These are phyloP conservation scores for Rhinolophus ferrumequinum DNA, from an alignment of 2,113 vertebrate genomes.

Conservation along the genomic window DNA sequence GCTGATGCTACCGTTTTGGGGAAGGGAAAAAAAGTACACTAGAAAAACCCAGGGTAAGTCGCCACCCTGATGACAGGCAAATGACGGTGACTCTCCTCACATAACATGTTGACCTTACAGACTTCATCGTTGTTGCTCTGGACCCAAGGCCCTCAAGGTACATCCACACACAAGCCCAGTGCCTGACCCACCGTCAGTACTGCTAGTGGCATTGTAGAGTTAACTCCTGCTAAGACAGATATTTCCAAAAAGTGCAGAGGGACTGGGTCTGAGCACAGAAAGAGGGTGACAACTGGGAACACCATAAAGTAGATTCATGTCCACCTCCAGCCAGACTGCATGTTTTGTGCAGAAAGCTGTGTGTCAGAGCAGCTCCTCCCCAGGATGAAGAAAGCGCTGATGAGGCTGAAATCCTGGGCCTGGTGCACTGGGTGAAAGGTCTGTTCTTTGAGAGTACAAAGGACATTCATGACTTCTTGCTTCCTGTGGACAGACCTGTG, in stretches of 20 bases:
- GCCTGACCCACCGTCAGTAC: background rate
- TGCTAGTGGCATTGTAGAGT: accelerated
- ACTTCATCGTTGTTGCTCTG: background rate
- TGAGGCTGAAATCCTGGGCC: background rate
- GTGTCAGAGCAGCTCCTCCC: background rate
- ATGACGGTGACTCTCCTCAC: background rate
- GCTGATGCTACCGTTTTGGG: background rate
- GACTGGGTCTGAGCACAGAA: background rate
- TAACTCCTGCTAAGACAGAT: background rate
- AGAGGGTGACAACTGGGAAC: background rate
- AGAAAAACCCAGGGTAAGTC: background rate
- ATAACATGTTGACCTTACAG: too few relatives aligned
- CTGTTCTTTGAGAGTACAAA: background rate
- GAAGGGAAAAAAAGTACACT: background rate
- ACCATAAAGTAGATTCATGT: background rate
- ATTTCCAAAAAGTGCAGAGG: background rate
- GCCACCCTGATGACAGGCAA: background rate
- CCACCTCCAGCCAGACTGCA: background rate
- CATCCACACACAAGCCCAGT: background rate
- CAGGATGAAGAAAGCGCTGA: background rate
- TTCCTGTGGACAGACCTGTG: background rate
- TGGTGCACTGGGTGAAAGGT: background rate
- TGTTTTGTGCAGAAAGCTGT: background rate
- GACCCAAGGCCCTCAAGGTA: too few relatives aligned
- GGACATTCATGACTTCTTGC: background rate